Conservation (phyloP, 2,113 vertebrate genomes). For the Andinoacara biseriatus region DNA sequence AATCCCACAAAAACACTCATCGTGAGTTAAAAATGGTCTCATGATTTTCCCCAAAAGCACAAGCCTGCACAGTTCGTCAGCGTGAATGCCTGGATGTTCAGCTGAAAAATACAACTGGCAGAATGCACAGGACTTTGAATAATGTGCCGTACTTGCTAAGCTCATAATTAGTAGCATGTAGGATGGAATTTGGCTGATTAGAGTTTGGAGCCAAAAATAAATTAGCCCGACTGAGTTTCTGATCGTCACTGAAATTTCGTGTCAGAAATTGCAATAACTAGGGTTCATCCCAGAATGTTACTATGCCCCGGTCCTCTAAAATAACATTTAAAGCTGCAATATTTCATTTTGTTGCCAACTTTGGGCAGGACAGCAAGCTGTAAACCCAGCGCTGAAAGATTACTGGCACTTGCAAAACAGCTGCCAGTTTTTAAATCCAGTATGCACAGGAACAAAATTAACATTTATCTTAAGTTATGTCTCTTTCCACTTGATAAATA, state of each 20-base stretch:
- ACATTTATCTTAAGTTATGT: neutral
- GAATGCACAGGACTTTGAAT: neutral
- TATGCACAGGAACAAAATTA: neutral
- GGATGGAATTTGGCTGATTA: neutral
- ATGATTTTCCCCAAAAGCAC: neutral
- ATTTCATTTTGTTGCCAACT: neutral
- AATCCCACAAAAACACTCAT: conserved; percentile 6
- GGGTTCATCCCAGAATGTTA: neutral
- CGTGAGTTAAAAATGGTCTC: neutral
- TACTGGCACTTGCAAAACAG: neutral
- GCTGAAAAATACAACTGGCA: neutral
- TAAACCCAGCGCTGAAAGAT: neutral
- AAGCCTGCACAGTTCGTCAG: neutral
- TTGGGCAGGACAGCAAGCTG: neutral
- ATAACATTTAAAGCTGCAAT: neutral
- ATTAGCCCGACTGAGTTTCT: neutral
- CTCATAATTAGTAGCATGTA: neutral
- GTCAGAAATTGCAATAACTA: neutral
- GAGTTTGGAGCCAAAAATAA: neutral
- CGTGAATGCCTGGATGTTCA: neutral
- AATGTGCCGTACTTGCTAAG: neutral
- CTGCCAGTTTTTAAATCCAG: neutral
- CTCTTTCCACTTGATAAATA: neutral
- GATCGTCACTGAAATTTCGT: neutral
- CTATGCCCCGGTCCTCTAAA: neutral